Evolutionary conservation across 2,888 invertebrate species (phyloP).

Genomic region (Stramonita haemastoma): DNA sequence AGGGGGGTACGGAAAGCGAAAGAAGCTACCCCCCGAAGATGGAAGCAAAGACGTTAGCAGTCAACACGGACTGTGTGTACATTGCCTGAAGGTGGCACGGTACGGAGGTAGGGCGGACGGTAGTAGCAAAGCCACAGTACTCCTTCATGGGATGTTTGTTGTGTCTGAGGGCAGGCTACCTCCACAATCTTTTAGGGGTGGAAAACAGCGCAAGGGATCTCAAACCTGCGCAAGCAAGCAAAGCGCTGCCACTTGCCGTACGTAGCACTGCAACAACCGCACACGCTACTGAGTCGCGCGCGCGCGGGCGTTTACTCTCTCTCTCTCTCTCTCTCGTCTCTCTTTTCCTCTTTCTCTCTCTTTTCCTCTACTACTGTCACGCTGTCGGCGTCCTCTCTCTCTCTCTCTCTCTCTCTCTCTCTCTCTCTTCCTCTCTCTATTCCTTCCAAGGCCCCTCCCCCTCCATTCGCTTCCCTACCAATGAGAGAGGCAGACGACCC

Average conservation of each 20-base stretch:
- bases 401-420: not conserved
- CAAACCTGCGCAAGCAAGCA: not conserved
- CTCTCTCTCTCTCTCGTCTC: not conserved
- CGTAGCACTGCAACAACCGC: not conserved
- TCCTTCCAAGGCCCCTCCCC: not conserved
- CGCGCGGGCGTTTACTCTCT: not conserved
- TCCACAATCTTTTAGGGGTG: no score
- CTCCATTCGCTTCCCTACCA: not conserved
- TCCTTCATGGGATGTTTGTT: not conserved
- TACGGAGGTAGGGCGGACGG: not conserved
- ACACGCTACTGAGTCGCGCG: not conserved
- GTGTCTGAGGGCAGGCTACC: no score
- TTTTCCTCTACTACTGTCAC: not conserved
- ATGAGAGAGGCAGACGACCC: no score
- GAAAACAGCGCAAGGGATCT: not conserved
- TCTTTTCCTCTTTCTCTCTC: not conserved
- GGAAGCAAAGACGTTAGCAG: not conserved
- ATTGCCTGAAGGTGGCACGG: not conserved
- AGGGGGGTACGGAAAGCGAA: not conserved
- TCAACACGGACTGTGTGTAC: not conserved
- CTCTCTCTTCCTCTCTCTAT: not conserved
- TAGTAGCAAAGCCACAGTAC: not conserved
- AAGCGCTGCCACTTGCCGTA: not conserved
- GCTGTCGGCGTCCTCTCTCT: not conserved
- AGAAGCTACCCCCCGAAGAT: not conserved